Percentiles rank a stretch among this genome's conserved stretches.
These are phyloP conservation scores for Dicrurus megarhynchus DNA, from an alignment of 2,113 vertebrate species.

Conservation along the genomic window DNA sequence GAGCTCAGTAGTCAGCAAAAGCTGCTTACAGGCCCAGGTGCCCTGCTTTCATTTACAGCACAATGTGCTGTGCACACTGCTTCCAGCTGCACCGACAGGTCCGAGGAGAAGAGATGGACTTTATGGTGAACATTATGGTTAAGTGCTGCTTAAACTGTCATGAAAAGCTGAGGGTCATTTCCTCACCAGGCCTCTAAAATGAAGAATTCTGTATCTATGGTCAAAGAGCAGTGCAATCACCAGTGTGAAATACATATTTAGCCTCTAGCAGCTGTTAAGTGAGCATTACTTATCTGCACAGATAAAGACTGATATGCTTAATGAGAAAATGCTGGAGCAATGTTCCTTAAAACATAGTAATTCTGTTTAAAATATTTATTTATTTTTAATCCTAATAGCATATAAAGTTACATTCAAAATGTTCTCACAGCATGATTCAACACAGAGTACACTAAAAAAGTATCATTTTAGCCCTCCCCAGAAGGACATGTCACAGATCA, in stretches of 20 bases:
- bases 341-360: neutral
- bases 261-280: slow-evolving; percentile 61
- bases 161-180: slow-evolving; percentile 40
- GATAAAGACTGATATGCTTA: neutral
- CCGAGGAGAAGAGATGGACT: neutral
- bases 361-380: neutral
- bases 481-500: neutral
- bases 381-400: neutral
- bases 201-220: neutral
- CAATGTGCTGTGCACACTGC: neutral
- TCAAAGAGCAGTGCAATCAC: neutral
- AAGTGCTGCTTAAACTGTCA: slow-evolving; percentile 6
- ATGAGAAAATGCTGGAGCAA: slow-evolving; percentile 1
- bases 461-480: neutral
- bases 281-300: neutral
- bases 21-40: neutral
- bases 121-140: neutral
- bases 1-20: neutral
- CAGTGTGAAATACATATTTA: slow-evolving; percentile 39
- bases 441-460: neutral
- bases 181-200: neutral
- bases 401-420: neutral
- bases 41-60: neutral
- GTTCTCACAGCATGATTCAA: neutral
- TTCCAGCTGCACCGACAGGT: neutral